A percentile compares a stretch with the other conserved stretches of the same genome.
Conservation (phyloP, 2,113 vertebrate genomes). For the Nothocercus nigrocapillus region DNA sequence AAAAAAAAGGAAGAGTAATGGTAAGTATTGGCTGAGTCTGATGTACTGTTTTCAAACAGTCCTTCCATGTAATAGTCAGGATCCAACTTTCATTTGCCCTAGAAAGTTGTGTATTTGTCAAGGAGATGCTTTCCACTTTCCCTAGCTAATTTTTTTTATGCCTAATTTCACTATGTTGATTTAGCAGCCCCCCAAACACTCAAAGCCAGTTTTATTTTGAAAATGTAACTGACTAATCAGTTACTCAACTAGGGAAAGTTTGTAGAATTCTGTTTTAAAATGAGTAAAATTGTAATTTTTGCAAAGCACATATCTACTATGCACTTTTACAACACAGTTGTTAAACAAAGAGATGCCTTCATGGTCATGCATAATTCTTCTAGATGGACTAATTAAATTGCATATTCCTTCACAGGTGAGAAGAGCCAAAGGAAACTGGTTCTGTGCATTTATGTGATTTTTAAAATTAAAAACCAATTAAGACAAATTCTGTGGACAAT, state of each 20-base stretch:
- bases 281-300: accelerated
- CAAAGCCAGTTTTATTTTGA: not conserved
- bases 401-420: not conserved
- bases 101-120: not conserved
- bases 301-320: not conserved
- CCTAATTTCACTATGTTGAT: accelerated
- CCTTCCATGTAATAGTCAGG: not conserved
- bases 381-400: not conserved
- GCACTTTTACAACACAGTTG: not conserved
- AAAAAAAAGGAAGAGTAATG: not conserved
- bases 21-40: not conserved
- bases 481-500: not conserved
- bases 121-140: not conserved
- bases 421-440: not conserved
- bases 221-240: not conserved
- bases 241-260: not conserved
- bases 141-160: not conserved
- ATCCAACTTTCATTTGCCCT: accelerated
- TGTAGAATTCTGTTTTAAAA: not conserved
- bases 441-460: not conserved
- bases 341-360: not conserved
- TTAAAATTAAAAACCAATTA: not conserved
- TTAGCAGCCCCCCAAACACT: accelerated
- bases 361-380: accelerated
- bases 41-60: not conserved